Evolutionary conservation across 2,888 invertebrate species (phyloP), one percentile per base, ranked within the genome.

Genomic region (Cheilosia scutellata): DNA sequence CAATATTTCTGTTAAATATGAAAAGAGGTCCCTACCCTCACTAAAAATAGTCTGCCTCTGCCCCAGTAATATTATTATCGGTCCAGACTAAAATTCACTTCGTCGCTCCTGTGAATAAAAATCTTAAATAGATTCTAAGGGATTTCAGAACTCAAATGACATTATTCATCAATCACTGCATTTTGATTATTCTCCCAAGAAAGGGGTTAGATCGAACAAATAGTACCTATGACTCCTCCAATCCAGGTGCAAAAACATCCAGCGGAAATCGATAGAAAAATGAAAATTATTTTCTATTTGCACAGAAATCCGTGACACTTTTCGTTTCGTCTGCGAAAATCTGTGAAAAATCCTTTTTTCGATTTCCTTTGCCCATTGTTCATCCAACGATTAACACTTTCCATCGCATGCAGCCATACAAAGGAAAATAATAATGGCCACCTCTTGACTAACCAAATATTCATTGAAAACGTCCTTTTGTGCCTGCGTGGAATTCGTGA

Each of bases 231-330:
- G 37, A 72, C 57, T 51, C n/a, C 58, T 68, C 9, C 40, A 40
- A 57, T 58, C 86, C 86, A 86, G 86, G 86, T 86, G 86, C 76
- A 68, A 68, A 80, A 80, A 76, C 75, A 71, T 72, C 65, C 66
- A 27, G 20, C 20, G 40, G 33, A 5, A 31, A 62, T 16, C 53
- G 49, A 47, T 25, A 20, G 44, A 75, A 75, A 58, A 75, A 58
- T 74, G 72, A 57, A 62, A 79, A 74, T 66, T 74, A 11, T 68
- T 82, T 77, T 77, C 47, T 57, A 68, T 79, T 63, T 53, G 42
- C 68, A 29, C 62, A 55, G 42, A 71, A 76, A 65, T 71, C 80
- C 75, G 71, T 82, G 71, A 77, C 80, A 76, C 66, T 80, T 86
- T 76, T n/a, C 63, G 75, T 44, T 65, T 63, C 47, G 44, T 57